These are phyloP conservation scores for Melanotaenia pygmaea DNA, from an alignment of 2,797 vertebrate genomes.

Conservation along the genomic window DNA sequence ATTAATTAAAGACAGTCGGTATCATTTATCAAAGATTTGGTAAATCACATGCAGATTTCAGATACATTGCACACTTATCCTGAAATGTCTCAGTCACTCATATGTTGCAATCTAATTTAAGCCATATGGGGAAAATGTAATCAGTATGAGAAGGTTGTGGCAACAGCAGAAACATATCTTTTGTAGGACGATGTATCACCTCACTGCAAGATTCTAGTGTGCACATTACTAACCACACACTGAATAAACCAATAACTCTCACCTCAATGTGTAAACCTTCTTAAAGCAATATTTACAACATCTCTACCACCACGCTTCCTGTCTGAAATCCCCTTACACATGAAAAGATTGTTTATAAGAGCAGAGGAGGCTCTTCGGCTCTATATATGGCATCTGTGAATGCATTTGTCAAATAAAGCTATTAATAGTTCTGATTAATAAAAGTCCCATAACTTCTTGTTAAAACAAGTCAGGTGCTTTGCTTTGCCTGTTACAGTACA, in stretches of 20 bases:
- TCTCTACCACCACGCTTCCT: constrained; percentile 39
- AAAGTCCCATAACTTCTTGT: constrained; percentile 28
- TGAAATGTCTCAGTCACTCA: constrained; percentile 15
- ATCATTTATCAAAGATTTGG: constrained; percentile 9
- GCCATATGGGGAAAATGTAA: constrained; percentile 31
- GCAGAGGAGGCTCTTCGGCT: constrained; percentile 32
- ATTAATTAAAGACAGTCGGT: constrained; percentile 6
- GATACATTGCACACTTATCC: neutral
- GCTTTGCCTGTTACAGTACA: constrained; percentile 37
- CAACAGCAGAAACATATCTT: constrained; percentile 34
- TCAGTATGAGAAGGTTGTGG: constrained; percentile 16
- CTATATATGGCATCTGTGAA: constrained; percentile 37
- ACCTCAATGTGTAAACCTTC: constrained; percentile 69
- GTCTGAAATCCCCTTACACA: constrained; percentile 51
- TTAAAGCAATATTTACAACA: constrained; percentile 74
- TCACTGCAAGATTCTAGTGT: constrained; percentile 15
- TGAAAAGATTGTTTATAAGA: constrained; percentile 57
- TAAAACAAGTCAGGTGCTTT: constrained; percentile 31
- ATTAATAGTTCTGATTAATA: constrained; percentile 40
- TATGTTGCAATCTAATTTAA: constrained; percentile 19
- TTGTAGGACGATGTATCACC: constrained; percentile 33
- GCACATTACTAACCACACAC: constrained; percentile 40
- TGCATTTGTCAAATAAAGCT: constrained; percentile 51
- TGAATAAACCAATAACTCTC: constrained; percentile 67
- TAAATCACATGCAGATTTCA: constrained; percentile 20